phyloP scores from a whole-genome alignment of 1,140 invertebrate genomes.

The Asobara japonica region DNA sequence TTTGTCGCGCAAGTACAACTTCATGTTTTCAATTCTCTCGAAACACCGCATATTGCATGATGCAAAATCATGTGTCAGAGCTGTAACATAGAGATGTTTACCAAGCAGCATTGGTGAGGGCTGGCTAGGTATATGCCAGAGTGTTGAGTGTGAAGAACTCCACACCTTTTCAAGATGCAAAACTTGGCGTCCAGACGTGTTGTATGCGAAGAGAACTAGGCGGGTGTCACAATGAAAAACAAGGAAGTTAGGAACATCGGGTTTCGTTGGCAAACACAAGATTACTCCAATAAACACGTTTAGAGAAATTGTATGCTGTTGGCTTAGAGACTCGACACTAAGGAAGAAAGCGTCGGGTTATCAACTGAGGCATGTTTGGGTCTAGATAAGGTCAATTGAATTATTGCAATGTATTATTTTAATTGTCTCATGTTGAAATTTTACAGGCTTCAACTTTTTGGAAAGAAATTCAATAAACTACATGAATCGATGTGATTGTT shows the following conservation, averaged over 20 bases:
- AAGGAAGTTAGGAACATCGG: constrained; percentile 16
- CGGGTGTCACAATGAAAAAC: constrained; percentile 27
- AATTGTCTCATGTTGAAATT: too few relatives aligned
- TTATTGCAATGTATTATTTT: too few relatives aligned
- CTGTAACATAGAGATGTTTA: background rate
- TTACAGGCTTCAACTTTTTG: too few relatives aligned
- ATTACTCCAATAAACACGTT: background rate
- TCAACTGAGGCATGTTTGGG: too few relatives aligned
- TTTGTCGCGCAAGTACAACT: too few relatives aligned
- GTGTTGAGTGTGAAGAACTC: constrained; percentile 43
- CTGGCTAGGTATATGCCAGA: background rate
- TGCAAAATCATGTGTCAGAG: background rate
- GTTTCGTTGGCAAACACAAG: background rate
- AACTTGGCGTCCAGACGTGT: constrained; percentile 53
- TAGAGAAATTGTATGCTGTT: background rate
- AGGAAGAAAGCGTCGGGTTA: too few relatives aligned
- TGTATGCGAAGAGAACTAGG: background rate
- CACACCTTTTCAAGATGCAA: constrained; percentile 66
- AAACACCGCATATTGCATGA: too few relatives aligned
- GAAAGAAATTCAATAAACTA: too few relatives aligned
- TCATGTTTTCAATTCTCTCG: too few relatives aligned
- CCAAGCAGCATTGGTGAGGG: background rate
- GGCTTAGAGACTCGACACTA: background rate
- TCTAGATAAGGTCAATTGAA: too few relatives aligned
- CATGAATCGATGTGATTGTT: too few relatives aligned